These are phyloP conservation scores for Acronicta leporina DNA, from an alignment of 2,888 invertebrate species.

Conservation along the genomic window DNA sequence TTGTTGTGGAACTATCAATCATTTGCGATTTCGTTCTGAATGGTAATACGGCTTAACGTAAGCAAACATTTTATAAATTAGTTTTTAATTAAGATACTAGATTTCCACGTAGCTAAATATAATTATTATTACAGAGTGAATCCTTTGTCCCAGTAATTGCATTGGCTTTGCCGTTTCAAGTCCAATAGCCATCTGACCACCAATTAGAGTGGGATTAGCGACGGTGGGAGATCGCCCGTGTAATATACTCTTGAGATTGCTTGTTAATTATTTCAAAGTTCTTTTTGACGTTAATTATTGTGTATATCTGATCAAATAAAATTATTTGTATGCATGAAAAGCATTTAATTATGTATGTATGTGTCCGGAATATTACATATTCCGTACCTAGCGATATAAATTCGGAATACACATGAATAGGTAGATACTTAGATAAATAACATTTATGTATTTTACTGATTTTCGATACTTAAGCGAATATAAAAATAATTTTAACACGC, in stretches of 20 bases:
- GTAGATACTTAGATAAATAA: too few species aligned
- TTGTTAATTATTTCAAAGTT: conserved; percentile 72
- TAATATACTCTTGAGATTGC: conserved; percentile 75
- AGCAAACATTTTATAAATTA: not conserved
- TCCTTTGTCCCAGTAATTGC: conserved; percentile 80
- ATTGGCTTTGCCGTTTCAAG: conserved; percentile 82
- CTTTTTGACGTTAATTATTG: conserved; percentile 53
- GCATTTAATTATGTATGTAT: too few species aligned
- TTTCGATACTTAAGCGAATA: too few species aligned
- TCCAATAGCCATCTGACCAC: conserved; percentile 86
- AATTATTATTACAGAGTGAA: conserved; percentile 64
- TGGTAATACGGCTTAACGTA: conserved; percentile 8
- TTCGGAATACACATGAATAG: too few species aligned
- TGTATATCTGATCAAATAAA: not conserved
- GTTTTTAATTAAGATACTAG: conserved; percentile 23
- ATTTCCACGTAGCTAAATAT: conserved; percentile 31
- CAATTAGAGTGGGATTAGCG: conserved; percentile 85
- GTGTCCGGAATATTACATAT: too few species aligned
- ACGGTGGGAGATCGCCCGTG: conserved; percentile 65
- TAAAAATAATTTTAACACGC: too few species aligned
- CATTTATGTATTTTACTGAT: too few species aligned
- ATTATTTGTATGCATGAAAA: too few species aligned
- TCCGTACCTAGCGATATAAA: too few species aligned
- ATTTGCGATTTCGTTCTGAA: conserved; percentile 47
- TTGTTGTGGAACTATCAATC: conserved; percentile 57